Evolutionary conservation across 2,888 invertebrate species (phyloP), one percentile per base, ranked within the genome.

Genomic region (Melinopterus prodromus): DNA sequence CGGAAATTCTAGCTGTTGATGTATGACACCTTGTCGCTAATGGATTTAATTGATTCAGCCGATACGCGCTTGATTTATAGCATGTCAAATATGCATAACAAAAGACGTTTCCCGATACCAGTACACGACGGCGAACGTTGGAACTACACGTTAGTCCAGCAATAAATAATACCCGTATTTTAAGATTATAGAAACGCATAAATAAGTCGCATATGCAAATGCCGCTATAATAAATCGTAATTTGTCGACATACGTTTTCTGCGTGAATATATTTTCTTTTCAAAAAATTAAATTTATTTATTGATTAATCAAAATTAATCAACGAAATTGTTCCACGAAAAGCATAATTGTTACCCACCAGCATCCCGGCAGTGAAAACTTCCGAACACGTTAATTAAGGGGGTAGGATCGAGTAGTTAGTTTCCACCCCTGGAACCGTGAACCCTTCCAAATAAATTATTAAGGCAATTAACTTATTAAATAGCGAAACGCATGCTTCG

Each of bases 81-180:
- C 53, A 53, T 12, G 53, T 53, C 53, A 53, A 53, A 53, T 53
- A 53, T 53, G 53, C 53, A 53, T 53, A 53, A 53, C 53, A 53
- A 53, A 53, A 53, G 53, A 53, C 53, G 12, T 12, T 26, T 9
- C 53, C 12, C 53, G 53, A 53, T 53, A 53, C 9, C 53, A 53
- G 53, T 12, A 12, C 53, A 26, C 53, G 12, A 53, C 53, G 53
- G 53, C 53, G 5, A 53, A 53, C 53, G 53, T 53, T 53, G 53
- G 53, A 53, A 53, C 53, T 53, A 53, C 53, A 53, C 7, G 53
- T 53, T 53, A 53, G 7, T 53, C 53, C 53, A 1, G 53, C 53
- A 53, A 53, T 53, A 53, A 53, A 53, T 53, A 53, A 53, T 53
- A 53, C 53, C 53, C 53, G 53, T 53, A 53, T 53, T 53, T 53